These are phyloP conservation scores for Ageneiosus marmoratus DNA, from an alignment of 2,113 vertebrate genomes.

Conservation along the genomic window DNA sequence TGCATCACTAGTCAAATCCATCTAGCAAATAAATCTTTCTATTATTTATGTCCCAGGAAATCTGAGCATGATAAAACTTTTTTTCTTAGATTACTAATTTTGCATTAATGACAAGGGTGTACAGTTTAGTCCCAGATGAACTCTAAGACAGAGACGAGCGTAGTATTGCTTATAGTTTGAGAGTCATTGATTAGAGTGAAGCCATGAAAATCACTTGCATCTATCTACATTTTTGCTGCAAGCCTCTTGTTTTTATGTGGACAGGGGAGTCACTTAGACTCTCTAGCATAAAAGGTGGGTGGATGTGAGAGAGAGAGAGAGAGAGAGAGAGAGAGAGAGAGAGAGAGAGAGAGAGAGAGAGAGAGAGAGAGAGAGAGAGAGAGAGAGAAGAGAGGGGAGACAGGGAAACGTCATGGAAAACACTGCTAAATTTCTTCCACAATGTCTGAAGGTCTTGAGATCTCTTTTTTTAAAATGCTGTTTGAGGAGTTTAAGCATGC, in stretches of 20 bases:
- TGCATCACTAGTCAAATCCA: neutral
- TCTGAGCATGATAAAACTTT: neutral
- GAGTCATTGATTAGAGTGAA: neutral
- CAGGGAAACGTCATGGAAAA: slow-evolving; percentile 40
- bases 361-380: neutral
- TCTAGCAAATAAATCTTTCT: neutral
- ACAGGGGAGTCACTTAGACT: neutral
- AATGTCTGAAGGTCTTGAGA: slow-evolving; percentile 29
- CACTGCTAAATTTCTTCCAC: slow-evolving; percentile 37
- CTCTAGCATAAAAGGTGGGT: neutral
- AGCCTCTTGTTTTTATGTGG: neutral
- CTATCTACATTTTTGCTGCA: neutral
- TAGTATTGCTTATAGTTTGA: neutral
- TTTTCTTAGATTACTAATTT: neutral
- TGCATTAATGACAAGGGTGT: neutral
- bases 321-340: neutral
- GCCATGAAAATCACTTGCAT: neutral
- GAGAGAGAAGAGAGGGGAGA: neutral
- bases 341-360: neutral
- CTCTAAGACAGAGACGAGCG: slow-evolving; percentile 21
- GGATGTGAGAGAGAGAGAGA: slow-evolving; percentile 1
- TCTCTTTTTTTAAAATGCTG: neutral
- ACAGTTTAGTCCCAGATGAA: neutral
- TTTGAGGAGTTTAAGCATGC: slow-evolving; percentile 2
- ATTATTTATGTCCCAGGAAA: neutral